phyloP scores from a whole-genome alignment of 2,113 vertebrate genomes.

The Eulemur rufifrons region DNA sequence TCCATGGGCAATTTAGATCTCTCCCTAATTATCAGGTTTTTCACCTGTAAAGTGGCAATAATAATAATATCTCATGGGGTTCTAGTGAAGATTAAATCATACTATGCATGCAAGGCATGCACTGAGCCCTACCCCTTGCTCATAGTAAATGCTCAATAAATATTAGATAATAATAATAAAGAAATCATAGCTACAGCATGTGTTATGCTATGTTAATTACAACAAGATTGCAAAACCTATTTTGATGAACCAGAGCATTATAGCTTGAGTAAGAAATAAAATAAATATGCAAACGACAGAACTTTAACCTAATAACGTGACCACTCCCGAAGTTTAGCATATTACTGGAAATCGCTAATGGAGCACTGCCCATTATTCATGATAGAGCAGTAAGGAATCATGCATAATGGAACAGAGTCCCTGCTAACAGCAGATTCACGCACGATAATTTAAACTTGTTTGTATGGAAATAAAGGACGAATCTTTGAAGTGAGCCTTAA shows the following conservation, averaged over 20 bases:
- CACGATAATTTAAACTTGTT: conserved; percentile 89
- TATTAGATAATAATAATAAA: conserved; percentile 17
- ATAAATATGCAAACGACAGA: conserved; percentile 82
- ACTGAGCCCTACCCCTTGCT: neutral
- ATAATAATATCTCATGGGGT: neutral
- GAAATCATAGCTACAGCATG: neutral
- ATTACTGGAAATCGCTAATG: conserved; percentile 81
- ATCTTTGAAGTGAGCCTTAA: conserved; percentile 89
- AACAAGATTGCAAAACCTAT: neutral
- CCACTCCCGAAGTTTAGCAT: conserved; percentile 83
- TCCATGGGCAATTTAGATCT: neutral
- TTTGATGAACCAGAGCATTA: neutral
- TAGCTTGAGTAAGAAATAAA: conserved; percentile 76
- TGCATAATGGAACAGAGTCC: conserved; percentile 89
- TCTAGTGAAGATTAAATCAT: neutral
- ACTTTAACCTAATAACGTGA: conserved; percentile 82
- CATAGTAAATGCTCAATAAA: conserved; percentile 38
- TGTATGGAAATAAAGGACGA: conserved; percentile 88
- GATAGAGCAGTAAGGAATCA: conserved; percentile 82
- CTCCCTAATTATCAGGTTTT: neutral
- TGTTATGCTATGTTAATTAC: neutral
- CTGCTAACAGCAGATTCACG: conserved; percentile 85
- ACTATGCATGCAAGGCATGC: too few relatives aligned
- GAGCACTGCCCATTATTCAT: conserved; percentile 82
- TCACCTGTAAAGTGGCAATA: neutral